Percentiles rank a stretch among this genome's conserved stretches.
These are phyloP conservation scores for Pogonomyrmex barbatus DNA, from an alignment of 1,140 invertebrate species.

Conservation along the genomic window DNA sequence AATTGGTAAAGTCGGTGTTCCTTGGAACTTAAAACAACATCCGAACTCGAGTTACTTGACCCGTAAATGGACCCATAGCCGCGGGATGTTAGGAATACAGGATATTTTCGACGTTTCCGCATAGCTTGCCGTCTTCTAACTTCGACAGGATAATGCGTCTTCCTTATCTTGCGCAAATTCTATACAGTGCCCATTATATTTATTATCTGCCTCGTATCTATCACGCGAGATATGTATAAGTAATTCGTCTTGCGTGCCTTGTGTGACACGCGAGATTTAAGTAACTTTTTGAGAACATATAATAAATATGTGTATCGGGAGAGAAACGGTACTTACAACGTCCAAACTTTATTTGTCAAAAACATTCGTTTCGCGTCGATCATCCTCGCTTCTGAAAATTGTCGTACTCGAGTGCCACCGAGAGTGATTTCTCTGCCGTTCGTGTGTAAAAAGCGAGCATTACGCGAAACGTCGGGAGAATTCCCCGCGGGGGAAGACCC, in stretches of 20 bases:
- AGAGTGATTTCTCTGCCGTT: background rate
- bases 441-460: conserved; percentile 8
- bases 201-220: background rate
- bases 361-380: background rate
- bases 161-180: conserved; percentile 1
- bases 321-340: no score
- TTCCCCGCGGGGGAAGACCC: background rate
- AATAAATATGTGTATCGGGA: background rate
- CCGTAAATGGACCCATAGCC: conserved; percentile 40
- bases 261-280: no score
- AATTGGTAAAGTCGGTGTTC: background rate
- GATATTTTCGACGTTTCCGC: conserved; percentile 30
- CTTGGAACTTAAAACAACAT: conserved; percentile 29
- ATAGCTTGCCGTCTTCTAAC: conserved; percentile 21
- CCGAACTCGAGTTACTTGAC: conserved; percentile 34
- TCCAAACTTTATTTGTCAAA: no score
- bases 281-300: no score
- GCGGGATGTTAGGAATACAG: conserved; percentile 21
- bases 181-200: background rate
- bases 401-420: no score
- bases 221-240: background rate
- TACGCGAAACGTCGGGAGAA: background rate
- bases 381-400: background rate
- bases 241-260: background rate
- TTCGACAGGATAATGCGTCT: conserved; percentile 28